Base-by-base conservation (phyloP, 2,113 vertebrate species). In the Parus major region DNA sequence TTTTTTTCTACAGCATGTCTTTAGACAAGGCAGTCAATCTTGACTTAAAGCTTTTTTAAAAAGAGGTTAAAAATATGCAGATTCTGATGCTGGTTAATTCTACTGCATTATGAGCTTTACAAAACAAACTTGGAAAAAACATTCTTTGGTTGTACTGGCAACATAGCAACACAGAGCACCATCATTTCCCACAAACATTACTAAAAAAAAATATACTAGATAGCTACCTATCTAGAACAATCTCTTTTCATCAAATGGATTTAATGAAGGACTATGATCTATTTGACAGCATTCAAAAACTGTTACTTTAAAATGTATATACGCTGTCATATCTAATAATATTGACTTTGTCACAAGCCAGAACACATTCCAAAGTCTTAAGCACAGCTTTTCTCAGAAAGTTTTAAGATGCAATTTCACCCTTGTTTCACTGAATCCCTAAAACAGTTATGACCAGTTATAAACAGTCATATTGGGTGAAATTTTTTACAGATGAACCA, bases 261-360 rank as follows among this genome's bases (percentile, higher is more conserved):
- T 75, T 92, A 79, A 85, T 80, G 79, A 79, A 87, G 28, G 39
- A 70, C 29, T 19, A 21, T 64, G 75, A 94, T 94, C 39, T 82
- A 35, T 77, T 63, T 94, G 94, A 96, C 95, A 94, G 70, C 70
- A 86, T 72, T 96, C 87, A 95, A 93, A 92, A 92, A 1, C 20
- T 52, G 46, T 95, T 91, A 66, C 42, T 95, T 90, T 92, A 9
- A 73, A 83, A 87, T 24, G 9, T 16, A 46, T 18, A 72, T 56
- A 50, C 57, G 53, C 61, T 93, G 91, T 93, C 93, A 88, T 31
- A 57, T 70, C 53, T 79, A 76, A 91, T 96, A 93, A 76, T 27
- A 65, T 12, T 61, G 35, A 61, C 11, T 65, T 89, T 85, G 31
- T 73, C 52, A 86, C 11, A 75, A 85, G 42, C 3, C 49, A 82